These are phyloP conservation scores for Lymantria monacha DNA, from an alignment of 2,888 invertebrate species.

Conservation along the genomic window DNA sequence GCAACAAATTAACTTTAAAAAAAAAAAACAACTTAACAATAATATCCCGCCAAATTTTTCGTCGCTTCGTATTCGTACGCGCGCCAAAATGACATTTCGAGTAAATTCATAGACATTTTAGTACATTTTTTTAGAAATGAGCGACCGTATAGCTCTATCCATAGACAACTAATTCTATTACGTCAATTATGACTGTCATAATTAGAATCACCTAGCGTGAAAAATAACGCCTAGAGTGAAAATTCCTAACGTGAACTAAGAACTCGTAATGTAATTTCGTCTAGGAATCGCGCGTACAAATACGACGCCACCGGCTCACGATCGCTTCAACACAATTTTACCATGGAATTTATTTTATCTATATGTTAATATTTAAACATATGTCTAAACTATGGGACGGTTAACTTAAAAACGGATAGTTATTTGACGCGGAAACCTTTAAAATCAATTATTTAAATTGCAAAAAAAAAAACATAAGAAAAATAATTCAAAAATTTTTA, in stretches of 20 bases:
- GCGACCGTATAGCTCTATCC: not conserved
- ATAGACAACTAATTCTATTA: not conserved
- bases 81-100: not conserved
- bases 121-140: not conserved
- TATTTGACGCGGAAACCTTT: slow-evolving; percentile 9
- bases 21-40: slow-evolving; percentile 75
- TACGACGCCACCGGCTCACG: slow-evolving; percentile 17
- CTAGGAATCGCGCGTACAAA: slow-evolving; percentile 12
- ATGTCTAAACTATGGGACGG: slow-evolving; percentile 25
- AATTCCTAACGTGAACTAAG: not conserved
- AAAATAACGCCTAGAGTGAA: not conserved
- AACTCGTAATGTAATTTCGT: not conserved
- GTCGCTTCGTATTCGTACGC: slow-evolving; percentile 36
- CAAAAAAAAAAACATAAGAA: too few species aligned
- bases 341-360: slow-evolving; percentile 13
- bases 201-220: not conserved
- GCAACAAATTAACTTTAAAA: slow-evolving; percentile 71
- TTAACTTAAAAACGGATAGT: slow-evolving; percentile 14
- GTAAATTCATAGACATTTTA: slow-evolving; percentile 1
- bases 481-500: too few species aligned
- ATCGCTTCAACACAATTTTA: slow-evolving; percentile 33
- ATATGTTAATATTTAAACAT: slow-evolving; percentile 11
- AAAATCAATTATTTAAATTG: too few species aligned
- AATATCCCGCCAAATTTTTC: slow-evolving; percentile 42
- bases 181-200: not conserved